A percentile compares a stretch with the other conserved stretches of the same genome.
Evolutionary conservation across 2,113 vertebrate genomes (phyloP).

Genomic region (Psittacara wagleri): DNA sequence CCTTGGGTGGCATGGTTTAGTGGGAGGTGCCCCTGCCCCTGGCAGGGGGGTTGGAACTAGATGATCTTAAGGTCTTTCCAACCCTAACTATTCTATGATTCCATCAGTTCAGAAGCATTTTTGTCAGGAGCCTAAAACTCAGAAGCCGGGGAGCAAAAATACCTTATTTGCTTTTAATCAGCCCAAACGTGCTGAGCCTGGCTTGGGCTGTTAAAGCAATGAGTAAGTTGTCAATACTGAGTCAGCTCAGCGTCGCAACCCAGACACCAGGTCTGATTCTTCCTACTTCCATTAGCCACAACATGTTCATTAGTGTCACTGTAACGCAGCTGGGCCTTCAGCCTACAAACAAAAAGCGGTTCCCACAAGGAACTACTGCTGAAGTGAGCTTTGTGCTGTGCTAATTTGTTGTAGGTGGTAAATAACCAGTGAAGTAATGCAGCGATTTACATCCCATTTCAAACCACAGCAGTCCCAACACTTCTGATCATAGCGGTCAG

Average conservation of each 20-base stretch:
- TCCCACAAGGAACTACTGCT: too few relatives aligned
- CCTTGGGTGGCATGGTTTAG: too few relatives aligned
- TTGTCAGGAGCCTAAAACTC: background rate
- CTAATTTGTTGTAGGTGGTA: too few relatives aligned
- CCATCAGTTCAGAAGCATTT: background rate
- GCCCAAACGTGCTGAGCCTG: background rate
- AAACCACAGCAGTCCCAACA: background rate
- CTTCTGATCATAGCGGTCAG: accelerated
- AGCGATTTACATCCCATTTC: background rate
- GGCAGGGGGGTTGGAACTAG: too few relatives aligned
- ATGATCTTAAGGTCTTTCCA: too few relatives aligned
- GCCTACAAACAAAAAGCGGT: too few relatives aligned
- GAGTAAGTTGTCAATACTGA: background rate
- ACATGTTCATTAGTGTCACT: background rate
- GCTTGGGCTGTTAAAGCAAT: background rate
- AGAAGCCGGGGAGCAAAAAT: background rate
- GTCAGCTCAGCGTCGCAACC: background rate
- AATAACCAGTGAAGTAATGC: background rate
- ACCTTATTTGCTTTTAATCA: background rate
- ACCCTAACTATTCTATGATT: background rate
- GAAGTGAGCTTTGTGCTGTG: too few relatives aligned
- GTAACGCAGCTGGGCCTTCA: too few relatives aligned
- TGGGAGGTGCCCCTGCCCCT: too few relatives aligned
- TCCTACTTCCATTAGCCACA: background rate
- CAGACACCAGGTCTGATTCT: background rate